Percentiles rank a stretch among this genome's conserved stretches.
phyloP scores from a whole-genome alignment of 2,888 invertebrate species.

The Eristalinus sepulchralis region DNA sequence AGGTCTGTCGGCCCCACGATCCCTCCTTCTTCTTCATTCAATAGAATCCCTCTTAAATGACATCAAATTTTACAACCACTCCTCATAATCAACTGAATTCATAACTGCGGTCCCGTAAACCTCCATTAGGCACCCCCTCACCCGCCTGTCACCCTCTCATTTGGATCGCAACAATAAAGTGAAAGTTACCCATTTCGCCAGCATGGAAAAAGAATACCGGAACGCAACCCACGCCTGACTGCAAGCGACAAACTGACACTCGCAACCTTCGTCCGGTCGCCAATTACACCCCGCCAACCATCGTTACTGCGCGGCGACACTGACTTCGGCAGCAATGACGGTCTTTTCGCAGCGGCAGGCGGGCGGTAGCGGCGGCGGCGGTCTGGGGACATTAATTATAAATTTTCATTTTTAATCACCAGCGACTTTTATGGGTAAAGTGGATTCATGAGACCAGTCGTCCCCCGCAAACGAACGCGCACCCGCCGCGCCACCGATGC shows the following conservation, averaged over 20 bases:
- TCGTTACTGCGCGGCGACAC: neutral
- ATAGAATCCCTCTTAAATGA: neutral
- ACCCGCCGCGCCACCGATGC: constrained; percentile 18
- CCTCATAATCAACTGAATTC: neutral
- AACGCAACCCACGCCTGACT: neutral
- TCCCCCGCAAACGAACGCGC: neutral
- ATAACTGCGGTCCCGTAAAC: neutral
- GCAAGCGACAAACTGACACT: constrained; percentile 20
- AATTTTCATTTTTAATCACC: constrained; percentile 61
- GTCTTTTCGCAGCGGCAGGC: too few relatives aligned
- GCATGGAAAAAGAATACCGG: neutral
- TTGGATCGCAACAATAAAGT: neutral
- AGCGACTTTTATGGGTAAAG: constrained; percentile 60
- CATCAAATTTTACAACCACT: neutral
- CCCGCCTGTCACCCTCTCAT: neutral
- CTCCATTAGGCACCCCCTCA: neutral
- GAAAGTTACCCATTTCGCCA: neutral
- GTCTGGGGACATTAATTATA: constrained; percentile 58
- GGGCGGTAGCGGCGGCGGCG: neutral
- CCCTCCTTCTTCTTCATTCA: neutral
- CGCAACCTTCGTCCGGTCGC: constrained; percentile 6
- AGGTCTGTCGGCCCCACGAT: too few relatives aligned
- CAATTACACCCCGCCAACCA: constrained; percentile 11
- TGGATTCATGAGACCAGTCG: constrained; percentile 44
- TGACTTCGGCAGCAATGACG: neutral